These are phyloP conservation scores for Mus spretus DNA, from an alignment of 2,797 vertebrate genomes.

Conservation along the genomic window DNA sequence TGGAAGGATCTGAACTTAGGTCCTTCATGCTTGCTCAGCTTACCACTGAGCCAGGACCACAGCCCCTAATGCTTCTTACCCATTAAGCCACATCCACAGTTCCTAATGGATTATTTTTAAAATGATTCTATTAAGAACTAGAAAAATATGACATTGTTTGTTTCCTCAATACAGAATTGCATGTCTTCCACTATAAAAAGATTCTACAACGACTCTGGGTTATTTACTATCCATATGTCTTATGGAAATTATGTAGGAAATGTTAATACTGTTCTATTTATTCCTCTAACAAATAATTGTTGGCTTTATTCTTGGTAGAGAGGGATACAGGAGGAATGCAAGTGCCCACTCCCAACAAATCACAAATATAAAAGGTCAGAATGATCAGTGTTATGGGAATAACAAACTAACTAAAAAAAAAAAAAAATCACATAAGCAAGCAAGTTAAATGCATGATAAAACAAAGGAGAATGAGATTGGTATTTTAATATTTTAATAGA, in stretches of 20 bases:
- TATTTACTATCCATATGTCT: conserved; percentile 14
- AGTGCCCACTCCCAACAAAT: neutral
- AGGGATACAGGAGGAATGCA: conserved; percentile 1
- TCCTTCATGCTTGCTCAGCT: neutral
- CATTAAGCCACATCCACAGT: neutral
- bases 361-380: neutral
- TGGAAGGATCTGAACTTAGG: neutral
- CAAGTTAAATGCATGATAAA: neutral
- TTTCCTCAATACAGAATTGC: conserved; percentile 9
- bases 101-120: neutral
- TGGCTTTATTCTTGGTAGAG: neutral
- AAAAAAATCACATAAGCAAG: too few relatives aligned
- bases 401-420: neutral
- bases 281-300: conserved; percentile 38
- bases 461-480: neutral
- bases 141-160: conserved; percentile 1
- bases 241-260: conserved; percentile 9
- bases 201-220: conserved; percentile 4
- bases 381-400: neutral
- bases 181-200: conserved; percentile 51
- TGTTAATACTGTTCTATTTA: conserved; percentile 7
- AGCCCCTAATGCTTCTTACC: neutral
- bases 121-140: conserved; percentile 49
- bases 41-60: neutral
- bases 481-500: neutral